Base-by-base conservation (phyloP, 2,797 vertebrate genomes). In the Periparus ater region DNA sequence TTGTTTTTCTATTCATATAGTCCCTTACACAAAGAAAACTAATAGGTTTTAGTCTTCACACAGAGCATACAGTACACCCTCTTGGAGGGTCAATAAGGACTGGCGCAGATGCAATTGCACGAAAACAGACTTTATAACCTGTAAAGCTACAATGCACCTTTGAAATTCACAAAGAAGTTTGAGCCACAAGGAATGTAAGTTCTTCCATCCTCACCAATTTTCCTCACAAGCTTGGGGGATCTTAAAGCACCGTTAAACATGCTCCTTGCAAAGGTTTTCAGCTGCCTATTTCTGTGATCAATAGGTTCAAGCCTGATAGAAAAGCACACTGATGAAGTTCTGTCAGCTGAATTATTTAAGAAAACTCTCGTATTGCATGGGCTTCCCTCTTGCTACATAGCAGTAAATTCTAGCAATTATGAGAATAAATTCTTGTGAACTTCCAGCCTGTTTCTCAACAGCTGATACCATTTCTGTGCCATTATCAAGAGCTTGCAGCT, bases 401-500 rank as follows among this genome's bases (percentile, higher is more conserved):
- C 50, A 86, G 13, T 36, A 80, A 87, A 61, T 81, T 75, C 55
- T 55, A 60, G 51, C 11, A 34, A 50, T 68, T 57, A 85, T 22
- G 63, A 94, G 77, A 91, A 68, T 29, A 84, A 73, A 74, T 57
- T 85, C 38, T 91, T 89, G 66, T 51, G 90, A 96, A 93, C 50
- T 87, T 63, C 40, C 84, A 91, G 55, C 71, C 55, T 78, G 40
- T 53, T 91, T 72, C 62, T 75, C 74, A 85, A 89, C 72, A 96
- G 79, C 73, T 95, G 86, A 87, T 90, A 91, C 36, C 73, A 95
- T 76, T 96, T 81, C 70, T 92, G 47, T 81, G 75, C 74, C 60
- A 82, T 92, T 97, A 97, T 90, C 79, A 94, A 97, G 86, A 87
- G 48, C 86, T 76, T 94, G 74, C 65, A 97, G 90, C 94, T 96